Percentiles rank a stretch among this genome's conserved stretches.
phyloP scores from a whole-genome alignment of 1,140 invertebrate genomes.

The Eciton burchellii region DNA sequence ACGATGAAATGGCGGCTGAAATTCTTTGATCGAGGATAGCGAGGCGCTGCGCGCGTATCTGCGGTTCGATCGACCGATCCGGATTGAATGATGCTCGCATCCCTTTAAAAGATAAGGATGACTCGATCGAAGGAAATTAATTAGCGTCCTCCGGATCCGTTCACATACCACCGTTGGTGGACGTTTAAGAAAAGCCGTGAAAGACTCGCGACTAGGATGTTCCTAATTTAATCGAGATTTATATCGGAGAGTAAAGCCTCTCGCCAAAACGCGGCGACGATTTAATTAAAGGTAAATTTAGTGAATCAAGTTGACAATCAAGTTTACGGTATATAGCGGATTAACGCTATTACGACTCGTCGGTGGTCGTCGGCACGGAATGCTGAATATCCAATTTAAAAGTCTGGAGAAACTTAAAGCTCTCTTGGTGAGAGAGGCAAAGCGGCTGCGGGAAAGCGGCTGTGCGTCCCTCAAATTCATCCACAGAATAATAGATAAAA shows the following conservation, averaged over 20 bases:
- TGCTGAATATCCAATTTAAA: slow-evolving; percentile 62
- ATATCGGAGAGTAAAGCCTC: slow-evolving; percentile 42
- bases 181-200: slow-evolving; percentile 2
- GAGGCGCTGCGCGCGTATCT: no score
- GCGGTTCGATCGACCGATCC: slow-evolving; percentile 34
- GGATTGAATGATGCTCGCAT: slow-evolving; percentile 1
- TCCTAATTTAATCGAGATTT: slow-evolving; percentile 52
- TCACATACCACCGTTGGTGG: background rate
- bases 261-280: slow-evolving; percentile 39
- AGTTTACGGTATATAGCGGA: slow-evolving; percentile 55
- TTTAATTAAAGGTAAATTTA: slow-evolving; percentile 61
- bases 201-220: background rate
- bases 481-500: slow-evolving; percentile 60
- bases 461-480: slow-evolving; percentile 46
- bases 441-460: slow-evolving; percentile 27
- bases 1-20: background rate
- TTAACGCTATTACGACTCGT: slow-evolving; percentile 55
- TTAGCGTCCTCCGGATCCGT: background rate
- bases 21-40: slow-evolving; percentile 33
- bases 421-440: background rate
- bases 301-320: slow-evolving; percentile 60
- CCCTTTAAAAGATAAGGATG: background rate
- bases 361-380: slow-evolving; percentile 43
- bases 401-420: slow-evolving; percentile 56
- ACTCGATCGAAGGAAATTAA: slow-evolving; percentile 45